phyloP scores from a whole-genome alignment of 2,888 invertebrate species.

The Bombylius major region DNA sequence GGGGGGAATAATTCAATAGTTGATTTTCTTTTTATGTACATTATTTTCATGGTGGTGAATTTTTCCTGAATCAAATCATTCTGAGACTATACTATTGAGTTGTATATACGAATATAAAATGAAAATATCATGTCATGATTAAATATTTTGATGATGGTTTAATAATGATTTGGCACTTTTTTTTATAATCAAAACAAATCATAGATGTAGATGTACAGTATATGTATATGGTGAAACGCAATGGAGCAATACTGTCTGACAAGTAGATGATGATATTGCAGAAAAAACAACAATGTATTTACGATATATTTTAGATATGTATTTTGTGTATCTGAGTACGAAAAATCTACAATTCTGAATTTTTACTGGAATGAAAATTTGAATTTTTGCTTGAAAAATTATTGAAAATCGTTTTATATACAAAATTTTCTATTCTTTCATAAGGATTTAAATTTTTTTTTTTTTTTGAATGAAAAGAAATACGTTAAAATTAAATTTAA shows the following conservation, averaged over 20 bases:
- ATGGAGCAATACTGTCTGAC: background rate
- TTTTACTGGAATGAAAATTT: no score
- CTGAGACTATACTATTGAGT: background rate
- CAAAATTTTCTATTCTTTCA: no score
- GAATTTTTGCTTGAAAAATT: no score
- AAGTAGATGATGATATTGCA: background rate
- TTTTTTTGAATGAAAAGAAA: no score
- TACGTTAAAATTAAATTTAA: no score
- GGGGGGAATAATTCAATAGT: background rate
- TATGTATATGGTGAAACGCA: background rate
- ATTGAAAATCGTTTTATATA: no score
- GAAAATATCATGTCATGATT: constrained; percentile 15
- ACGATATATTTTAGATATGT: no score
- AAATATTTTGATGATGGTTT: constrained; percentile 15
- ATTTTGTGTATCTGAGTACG: no score
- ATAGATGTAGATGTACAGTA: background rate
- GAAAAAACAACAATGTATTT: background rate
- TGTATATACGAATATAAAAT: background rate
- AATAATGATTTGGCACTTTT: constrained; percentile 14
- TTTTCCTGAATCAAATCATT: background rate
- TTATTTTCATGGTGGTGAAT: background rate
- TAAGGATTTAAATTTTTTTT: no score
- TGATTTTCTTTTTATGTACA: no score
- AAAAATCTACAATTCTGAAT: no score
- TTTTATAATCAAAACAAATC: constrained; percentile 11